These are phyloP conservation scores for Lottia gigantea DNA, from an alignment of 2,888 invertebrate genomes.

Conservation along the genomic window DNA sequence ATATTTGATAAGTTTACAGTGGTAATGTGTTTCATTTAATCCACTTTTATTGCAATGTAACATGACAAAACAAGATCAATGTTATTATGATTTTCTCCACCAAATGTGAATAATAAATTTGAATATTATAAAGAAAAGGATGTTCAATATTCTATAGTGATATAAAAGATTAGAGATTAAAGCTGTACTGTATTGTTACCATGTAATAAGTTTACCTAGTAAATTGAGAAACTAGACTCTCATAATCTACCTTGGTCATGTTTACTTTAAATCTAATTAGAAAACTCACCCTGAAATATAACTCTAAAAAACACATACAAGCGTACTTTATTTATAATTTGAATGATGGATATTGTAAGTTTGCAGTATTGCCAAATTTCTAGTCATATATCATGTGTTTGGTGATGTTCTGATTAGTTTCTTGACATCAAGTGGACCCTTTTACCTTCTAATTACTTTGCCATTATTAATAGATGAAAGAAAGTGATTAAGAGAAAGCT, in stretches of 20 bases:
- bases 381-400: neutral
- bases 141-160: too few species aligned
- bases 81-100: too few species aligned
- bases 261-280: conserved; percentile 9
- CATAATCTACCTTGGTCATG: neutral
- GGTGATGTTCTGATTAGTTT: neutral
- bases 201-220: neutral
- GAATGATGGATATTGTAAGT: conserved; percentile 3
- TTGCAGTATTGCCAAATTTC: neutral
- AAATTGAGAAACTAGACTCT: neutral
- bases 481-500: neutral
- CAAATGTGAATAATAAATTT: too few species aligned
- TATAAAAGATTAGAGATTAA: too few species aligned
- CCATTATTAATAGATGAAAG: conserved; percentile 7
- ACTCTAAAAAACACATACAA: neutral
- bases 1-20: too few species aligned
- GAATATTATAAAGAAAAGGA: too few species aligned
- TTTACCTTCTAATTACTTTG: conserved; percentile 11
- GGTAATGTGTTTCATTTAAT: too few species aligned
- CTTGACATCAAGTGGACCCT: conserved; percentile 6
- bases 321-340: neutral
- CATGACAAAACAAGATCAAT: too few species aligned
- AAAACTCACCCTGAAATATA: conserved; percentile 1
- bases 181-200: too few species aligned
- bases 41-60: too few species aligned